Base-by-base conservation (phyloP, 37 sponge, comb jelly and placozoan species). In the Beroe forskalii region DNA sequence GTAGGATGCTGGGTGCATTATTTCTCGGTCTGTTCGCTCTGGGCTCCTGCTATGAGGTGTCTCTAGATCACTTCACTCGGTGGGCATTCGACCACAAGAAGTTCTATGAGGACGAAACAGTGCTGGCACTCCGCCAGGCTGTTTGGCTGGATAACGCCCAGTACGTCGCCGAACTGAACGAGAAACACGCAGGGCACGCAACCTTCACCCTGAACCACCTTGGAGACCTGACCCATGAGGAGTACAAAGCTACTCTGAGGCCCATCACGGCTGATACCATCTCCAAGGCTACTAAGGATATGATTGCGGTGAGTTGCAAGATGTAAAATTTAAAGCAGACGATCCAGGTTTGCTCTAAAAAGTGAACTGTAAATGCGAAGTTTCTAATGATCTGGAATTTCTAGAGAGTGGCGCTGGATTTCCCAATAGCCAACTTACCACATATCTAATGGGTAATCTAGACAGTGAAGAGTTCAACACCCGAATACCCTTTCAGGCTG, bases 171-270 rank as follows among this genome's bases (percentile, higher is more conserved):
- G 48, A 41, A 4, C 27, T 33, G 55, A 80, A 80, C 86, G 86
- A 32, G 4, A 37, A 80, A 44, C 27, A 80, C 86, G 35, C 27
- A 43, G 86, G 86, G 14, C 55, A 48, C 6, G 86, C 55, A 1
- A 80, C 86, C 12, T 80, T 44, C 86, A 80, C 39, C 3, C 86
- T 80, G 40, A 80, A 80, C 48, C 86, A 80, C 4, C 42, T 38
- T 25, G 86, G 38, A 14, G 86, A 80, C 55, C 86, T 33, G 86
- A 80, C 86, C 40, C 86, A 80, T 38, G 86, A 80, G 55, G 86
- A 80, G 55, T 80, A 80, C 55, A 44, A 44, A 4, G 86, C 86
- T 20, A 40, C 40, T 25, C 48, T 80, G 43, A 41, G 48, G 14
- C 86, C 86, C 27, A 4, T 80, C n/a, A 25, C 27, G 12, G 55